Evolutionary conservation across 2,113 vertebrate species (phyloP).

Genomic region (Vicugna pacos): DNA sequence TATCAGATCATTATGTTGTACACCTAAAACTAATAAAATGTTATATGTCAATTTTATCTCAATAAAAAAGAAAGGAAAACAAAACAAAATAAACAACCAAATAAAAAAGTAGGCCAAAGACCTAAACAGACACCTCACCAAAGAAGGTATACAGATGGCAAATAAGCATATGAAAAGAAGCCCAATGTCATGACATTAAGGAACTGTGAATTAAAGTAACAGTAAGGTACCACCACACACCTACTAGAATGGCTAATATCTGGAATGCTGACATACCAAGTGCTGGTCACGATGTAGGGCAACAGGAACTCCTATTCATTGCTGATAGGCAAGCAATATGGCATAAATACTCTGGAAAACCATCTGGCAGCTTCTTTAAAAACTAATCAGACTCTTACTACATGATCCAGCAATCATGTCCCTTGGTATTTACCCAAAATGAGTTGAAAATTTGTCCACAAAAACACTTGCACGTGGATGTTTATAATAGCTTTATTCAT

Average conservation of each 20-base stretch:
- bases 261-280: neutral
- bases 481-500: neutral
- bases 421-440: neutral
- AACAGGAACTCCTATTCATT: neutral
- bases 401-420: neutral
- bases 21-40: neutral
- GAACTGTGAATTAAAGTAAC: neutral
- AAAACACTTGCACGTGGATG: neutral
- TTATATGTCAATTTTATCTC: neutral
- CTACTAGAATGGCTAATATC: neutral
- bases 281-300: neutral
- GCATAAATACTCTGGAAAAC: neutral
- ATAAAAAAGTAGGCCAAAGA: neutral
- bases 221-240: neutral
- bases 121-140: neutral
- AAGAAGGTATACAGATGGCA: neutral
- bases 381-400: neutral
- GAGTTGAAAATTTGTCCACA: neutral
- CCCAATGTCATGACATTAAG: neutral
- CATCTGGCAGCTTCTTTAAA: neutral
- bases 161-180: neutral
- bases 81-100: neutral
- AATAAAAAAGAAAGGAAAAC: neutral
- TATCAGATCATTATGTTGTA: neutral
- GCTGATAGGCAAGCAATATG: neutral